A percentile compares a stretch with the other conserved stretches of the same genome.
Evolutionary conservation across 2,113 vertebrate genomes (phyloP).

Genomic region (Odocoileus hemionus): DNA sequence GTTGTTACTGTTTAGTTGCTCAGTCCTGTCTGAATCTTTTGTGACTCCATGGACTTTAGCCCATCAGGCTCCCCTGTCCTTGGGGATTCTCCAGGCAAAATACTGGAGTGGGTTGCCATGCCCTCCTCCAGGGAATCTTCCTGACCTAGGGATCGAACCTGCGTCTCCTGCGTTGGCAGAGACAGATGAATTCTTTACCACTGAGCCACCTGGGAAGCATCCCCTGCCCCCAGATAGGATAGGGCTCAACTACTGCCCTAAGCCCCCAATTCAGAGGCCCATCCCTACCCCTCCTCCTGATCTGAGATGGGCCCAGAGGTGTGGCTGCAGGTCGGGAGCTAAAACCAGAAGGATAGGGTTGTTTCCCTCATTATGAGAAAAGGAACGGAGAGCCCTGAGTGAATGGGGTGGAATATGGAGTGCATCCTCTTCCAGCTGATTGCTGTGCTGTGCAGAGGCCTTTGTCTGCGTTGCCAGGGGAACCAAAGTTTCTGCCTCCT

Average conservation of each 20-base stretch:
- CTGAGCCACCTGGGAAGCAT: not conserved
- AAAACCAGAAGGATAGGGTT: not conserved
- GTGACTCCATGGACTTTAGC: not conserved
- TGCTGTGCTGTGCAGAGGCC: slow-evolving; percentile 38
- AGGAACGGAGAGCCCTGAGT: not conserved
- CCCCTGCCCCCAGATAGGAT: not conserved
- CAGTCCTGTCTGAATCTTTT: not conserved
- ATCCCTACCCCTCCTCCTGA: not conserved
- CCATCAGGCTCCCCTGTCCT: not conserved
- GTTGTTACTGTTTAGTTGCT: not conserved
- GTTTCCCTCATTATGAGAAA: not conserved
- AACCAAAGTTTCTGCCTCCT: slow-evolving; percentile 70
- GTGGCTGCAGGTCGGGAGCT: not conserved
- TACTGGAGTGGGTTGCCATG: not conserved
- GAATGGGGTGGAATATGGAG: not conserved
- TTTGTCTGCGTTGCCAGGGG: slow-evolving; percentile 76
- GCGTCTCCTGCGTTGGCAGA: not conserved
- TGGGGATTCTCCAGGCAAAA: not conserved
- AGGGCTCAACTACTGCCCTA: not conserved
- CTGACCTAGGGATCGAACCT: not conserved
- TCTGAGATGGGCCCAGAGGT: not conserved
- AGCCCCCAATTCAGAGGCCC: not conserved
- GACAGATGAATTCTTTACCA: not conserved
- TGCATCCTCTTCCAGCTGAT: slow-evolving; percentile 25
- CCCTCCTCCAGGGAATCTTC: not conserved